Evolutionary conservation across 2,113 vertebrate genomes (phyloP).

Genomic region (Cacatua alba): DNA sequence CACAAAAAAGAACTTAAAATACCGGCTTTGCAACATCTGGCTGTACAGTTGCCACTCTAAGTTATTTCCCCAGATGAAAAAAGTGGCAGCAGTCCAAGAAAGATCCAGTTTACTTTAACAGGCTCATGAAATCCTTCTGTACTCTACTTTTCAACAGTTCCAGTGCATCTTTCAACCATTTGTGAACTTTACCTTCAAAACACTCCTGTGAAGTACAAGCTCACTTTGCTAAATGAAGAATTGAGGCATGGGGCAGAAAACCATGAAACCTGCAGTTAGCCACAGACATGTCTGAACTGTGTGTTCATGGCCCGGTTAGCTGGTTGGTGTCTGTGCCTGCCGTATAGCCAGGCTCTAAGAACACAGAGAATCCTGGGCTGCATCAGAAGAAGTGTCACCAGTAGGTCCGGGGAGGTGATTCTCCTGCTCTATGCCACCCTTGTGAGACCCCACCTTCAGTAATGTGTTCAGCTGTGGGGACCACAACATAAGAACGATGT

Average conservation of each 20-base stretch:
- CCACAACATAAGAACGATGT: neutral
- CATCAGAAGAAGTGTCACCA: neutral
- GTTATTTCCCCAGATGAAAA: constrained; percentile 50
- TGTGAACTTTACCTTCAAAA: neutral
- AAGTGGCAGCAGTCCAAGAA: constrained; percentile 48
- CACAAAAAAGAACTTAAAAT: neutral
- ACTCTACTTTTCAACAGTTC: neutral
- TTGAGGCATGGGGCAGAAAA: neutral
- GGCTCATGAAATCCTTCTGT: neutral
- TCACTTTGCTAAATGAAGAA: neutral
- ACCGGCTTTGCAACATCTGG: constrained; percentile 41
- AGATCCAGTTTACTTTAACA: constrained; percentile 26
- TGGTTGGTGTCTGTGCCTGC: neutral
- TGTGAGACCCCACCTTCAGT: neutral
- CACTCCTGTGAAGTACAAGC: neutral
- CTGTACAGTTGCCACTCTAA: constrained; percentile 18
- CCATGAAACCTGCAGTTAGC: neutral
- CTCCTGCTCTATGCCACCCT: neutral
- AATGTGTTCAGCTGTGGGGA: neutral
- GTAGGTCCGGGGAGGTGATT: neutral
- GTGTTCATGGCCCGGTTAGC: neutral
- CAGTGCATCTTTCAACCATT: constrained; percentile 11
- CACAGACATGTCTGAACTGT: neutral
- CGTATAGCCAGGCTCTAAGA: neutral
- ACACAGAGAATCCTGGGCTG: neutral